Evolutionary conservation across 2,113 vertebrate species (phyloP), one percentile per base, ranked within the genome.

Genomic region (Rhodinocichla rosea): DNA sequence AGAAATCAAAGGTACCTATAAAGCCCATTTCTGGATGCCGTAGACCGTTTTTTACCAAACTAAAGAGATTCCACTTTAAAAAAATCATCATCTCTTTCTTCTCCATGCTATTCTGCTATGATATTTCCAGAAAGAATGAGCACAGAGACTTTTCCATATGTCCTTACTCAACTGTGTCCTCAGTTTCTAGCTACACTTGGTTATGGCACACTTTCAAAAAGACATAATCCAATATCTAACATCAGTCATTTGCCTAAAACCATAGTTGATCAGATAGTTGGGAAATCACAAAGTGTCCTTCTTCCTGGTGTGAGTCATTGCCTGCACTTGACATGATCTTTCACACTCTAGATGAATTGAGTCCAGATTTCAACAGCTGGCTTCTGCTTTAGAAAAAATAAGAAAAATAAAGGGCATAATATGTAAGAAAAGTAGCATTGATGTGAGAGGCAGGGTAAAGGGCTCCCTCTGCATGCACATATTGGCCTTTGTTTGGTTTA

Each of bases 321-420:
- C 74, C 69, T 87, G 70, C 69, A 47, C 87, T 95, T 95, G 94
- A 95, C 94, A 53, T 92, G 80, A 47, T 79, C 87, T 94, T 96
- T 95, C 87, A 94, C 77, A 94, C 83, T 89, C 79, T 4, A 89
- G 53, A 94, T 91, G 13, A 95, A 92, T 71, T 35, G 49, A 87
- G 65, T 71, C 80, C 89, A 92, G 92, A 87, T 92, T 95, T 92
- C 62, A 96, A 69, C 91, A 95, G 69, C 69, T 95, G 94, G 77
- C 62, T 92, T 75, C 81, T 57, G 40, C 52, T 59, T 83, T 1
- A 9, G 18, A 39, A 10, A 50, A 30, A 24, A 23, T 21, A 64
- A n/a, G 28, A 11, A 49, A 35, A 63, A 28, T 9, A 56, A 15
- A 28, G 16, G 5, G 15, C 13, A 17, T 33, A 57, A 47, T 60